These are phyloP conservation scores for Sebastes melanostomus DNA, from an alignment of 2,797 vertebrate genomes.

Conservation along the genomic window DNA sequence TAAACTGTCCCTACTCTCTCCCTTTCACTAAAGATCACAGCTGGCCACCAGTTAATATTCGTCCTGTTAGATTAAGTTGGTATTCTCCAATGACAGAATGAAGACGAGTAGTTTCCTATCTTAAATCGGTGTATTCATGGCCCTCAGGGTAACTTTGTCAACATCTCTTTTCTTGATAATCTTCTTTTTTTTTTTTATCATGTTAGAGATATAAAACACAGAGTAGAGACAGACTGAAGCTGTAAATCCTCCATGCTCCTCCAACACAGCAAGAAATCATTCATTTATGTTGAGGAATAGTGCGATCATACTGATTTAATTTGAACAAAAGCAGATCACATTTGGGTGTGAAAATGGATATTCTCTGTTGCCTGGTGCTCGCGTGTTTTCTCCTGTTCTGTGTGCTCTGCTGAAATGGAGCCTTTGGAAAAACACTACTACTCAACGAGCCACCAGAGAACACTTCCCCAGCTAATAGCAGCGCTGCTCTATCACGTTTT, in stretches of 20 bases:
- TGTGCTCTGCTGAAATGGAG: not conserved
- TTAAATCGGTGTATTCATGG: slow-evolving; percentile 5
- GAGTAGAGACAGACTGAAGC: slow-evolving; percentile 13
- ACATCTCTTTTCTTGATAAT: slow-evolving; percentile 22
- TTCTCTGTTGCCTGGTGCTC: slow-evolving; percentile 16
- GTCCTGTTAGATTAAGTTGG: not conserved
- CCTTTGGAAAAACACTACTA: slow-evolving; percentile 34
- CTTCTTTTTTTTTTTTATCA: slow-evolving; percentile 24
- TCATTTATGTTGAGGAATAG: slow-evolving; percentile 40
- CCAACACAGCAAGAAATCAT: slow-evolving; percentile 3
- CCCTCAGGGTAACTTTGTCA: slow-evolving; percentile 3
- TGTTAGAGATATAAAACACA: slow-evolving; percentile 4
- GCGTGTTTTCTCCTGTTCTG: slow-evolving; percentile 10
- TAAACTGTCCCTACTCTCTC: too few species aligned
- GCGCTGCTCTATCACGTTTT: slow-evolving; percentile 45
- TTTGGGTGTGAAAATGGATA: slow-evolving; percentile 48
- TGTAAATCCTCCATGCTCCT: not conserved
- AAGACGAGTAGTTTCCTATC: not conserved
- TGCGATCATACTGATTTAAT: slow-evolving; percentile 59
- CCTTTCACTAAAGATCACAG: too few species aligned
- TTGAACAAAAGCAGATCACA: slow-evolving; percentile 52
- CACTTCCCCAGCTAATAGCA: slow-evolving; percentile 21
- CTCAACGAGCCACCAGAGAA: slow-evolving; percentile 29
- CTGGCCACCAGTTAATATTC: not conserved
- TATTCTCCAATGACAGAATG: slow-evolving; percentile 6